Conservation (phyloP, 2,888 invertebrate genomes). For the Noctua fimbriata region DNA sequence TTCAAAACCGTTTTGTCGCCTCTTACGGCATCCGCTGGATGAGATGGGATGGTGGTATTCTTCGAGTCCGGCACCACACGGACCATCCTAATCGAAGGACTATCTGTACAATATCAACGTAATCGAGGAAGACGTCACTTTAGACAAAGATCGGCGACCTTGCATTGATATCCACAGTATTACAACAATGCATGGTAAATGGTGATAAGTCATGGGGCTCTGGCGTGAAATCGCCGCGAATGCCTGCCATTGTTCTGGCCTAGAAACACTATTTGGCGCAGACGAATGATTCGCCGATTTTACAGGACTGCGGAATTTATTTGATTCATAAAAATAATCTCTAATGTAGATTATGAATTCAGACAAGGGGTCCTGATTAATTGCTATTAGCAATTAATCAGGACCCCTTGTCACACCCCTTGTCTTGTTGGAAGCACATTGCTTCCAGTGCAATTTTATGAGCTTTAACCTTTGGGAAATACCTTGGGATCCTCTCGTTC, state of each 20-base stretch:
- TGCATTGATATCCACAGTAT: conserved; percentile 43
- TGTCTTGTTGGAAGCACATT: too few species aligned
- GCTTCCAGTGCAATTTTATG: neutral
- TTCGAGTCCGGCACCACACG: too few species aligned
- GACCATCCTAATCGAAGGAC: conserved; percentile 18
- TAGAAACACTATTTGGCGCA: conserved; percentile 21
- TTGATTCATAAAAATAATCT: neutral
- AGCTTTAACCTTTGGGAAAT: too few species aligned
- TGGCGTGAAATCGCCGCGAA: conserved; percentile 66
- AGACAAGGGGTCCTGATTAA: too few species aligned
- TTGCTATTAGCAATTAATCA: too few species aligned
- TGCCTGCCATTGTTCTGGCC: conserved; percentile 61
- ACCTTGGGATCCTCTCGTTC: too few species aligned
- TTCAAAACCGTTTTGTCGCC: too few species aligned
- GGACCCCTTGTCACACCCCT: too few species aligned
- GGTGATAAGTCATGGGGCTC: conserved; percentile 62
- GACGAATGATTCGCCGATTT: conserved; percentile 10
- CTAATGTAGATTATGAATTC: neutral
- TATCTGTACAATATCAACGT: neutral
- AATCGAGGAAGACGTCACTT: conserved; percentile 41
- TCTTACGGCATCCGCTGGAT: too few species aligned
- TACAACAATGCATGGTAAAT: conserved; percentile 71
- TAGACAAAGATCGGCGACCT: conserved; percentile 54
- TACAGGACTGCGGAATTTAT: neutral
- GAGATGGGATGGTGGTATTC: neutral